Evolutionary conservation across 2,797 vertebrate genomes (phyloP).

Genomic region (Phrynocephalus vlangalii): DNA sequence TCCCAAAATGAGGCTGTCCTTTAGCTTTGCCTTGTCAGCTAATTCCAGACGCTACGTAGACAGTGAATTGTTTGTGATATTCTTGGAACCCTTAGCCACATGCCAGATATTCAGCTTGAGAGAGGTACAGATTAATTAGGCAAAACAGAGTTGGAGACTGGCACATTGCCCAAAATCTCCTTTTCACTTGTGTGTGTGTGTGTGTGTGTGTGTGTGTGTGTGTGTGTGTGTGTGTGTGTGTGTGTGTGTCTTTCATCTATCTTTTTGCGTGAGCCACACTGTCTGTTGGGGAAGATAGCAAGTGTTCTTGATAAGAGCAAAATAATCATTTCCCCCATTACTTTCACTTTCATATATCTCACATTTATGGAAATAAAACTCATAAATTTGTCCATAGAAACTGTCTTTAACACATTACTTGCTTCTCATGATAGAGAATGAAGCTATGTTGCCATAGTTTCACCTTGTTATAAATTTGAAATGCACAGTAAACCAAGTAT

Average conservation of each 20-base stretch:
- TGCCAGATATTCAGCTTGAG: constrained; percentile 31
- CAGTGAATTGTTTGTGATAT: constrained; percentile 40
- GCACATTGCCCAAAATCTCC: constrained; percentile 51
- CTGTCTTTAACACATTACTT: background rate
- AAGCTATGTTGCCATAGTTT: background rate
- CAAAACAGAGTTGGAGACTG: constrained; percentile 52
- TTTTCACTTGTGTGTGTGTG: constrained; percentile 57
- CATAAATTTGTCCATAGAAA: background rate
- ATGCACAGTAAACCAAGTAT: no score
- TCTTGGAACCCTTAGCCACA: constrained; percentile 43
- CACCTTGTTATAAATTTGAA: no score
- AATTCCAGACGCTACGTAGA: background rate
- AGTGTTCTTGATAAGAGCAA: constrained; percentile 6
- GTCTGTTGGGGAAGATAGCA: constrained; percentile 3
- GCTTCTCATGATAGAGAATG: background rate
- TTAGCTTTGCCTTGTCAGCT: constrained; percentile 19
- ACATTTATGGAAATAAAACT: background rate
- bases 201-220: background rate
- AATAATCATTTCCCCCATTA: background rate
- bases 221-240: background rate
- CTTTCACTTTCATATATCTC: constrained; percentile 28
- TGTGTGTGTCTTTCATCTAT: background rate
- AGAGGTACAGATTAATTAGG: constrained; percentile 52
- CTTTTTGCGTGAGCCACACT: background rate
- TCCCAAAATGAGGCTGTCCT: constrained; percentile 25